phyloP scores from a whole-genome alignment of 2,888 invertebrate species.

The Crocallis elinguaria region DNA sequence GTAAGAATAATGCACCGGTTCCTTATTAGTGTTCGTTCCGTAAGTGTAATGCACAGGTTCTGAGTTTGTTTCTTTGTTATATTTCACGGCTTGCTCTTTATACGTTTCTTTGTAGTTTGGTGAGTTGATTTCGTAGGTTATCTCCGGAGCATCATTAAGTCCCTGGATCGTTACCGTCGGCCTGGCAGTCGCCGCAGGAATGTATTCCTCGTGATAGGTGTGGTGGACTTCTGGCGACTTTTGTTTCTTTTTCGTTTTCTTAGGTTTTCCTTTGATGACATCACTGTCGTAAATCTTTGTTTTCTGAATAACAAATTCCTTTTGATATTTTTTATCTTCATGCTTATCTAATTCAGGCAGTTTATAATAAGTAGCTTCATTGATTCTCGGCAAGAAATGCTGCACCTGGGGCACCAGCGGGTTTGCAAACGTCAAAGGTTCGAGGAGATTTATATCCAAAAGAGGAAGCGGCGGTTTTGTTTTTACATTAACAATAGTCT shows the following conservation, averaged over 20 bases:
- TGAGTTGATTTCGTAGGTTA: conserved; percentile 68
- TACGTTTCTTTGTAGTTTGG: conserved; percentile 73
- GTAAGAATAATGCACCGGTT: conserved; percentile 68
- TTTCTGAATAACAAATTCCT: conserved; percentile 59
- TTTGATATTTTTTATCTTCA: conserved; percentile 59
- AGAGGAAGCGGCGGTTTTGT: conserved; percentile 69
- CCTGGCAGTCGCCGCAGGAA: conserved; percentile 44
- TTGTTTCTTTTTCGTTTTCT: conserved; percentile 58
- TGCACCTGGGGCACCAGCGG: conserved; percentile 79
- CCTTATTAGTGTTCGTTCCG: conserved; percentile 57
- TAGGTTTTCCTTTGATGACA: conserved; percentile 51
- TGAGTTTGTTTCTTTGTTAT: conserved; percentile 68
- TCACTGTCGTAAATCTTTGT: conserved; percentile 63
- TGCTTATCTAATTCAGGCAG: conserved; percentile 53
- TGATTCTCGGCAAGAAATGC: conserved; percentile 74
- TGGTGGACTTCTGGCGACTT: conserved; percentile 53
- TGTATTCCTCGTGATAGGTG: conserved; percentile 48
- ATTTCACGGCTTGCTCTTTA: conserved; percentile 69
- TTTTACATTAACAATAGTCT: conserved; percentile 63
- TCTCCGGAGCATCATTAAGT: conserved; percentile 62
- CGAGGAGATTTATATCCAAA: conserved; percentile 70
- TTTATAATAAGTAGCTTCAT: conserved; percentile 64
- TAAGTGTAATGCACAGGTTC: conserved; percentile 67
- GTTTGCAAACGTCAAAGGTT: conserved; percentile 75
- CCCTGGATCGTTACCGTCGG: conserved; percentile 53